Evolutionary conservation across 2,888 invertebrate species (phyloP), one percentile per base, ranked within the genome.

Genomic region (Limulus polyphemus): DNA sequence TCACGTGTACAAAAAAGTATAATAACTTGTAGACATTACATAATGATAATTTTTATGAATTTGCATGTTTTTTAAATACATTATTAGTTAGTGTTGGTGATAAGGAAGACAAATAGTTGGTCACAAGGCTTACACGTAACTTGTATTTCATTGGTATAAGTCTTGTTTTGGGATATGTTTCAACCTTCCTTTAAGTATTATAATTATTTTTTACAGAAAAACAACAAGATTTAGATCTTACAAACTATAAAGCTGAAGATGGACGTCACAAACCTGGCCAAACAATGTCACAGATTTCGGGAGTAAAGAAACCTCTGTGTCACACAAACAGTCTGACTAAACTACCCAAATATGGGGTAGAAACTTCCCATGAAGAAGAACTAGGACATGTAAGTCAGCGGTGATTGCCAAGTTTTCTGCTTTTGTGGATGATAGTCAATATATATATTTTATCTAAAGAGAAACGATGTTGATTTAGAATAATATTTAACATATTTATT

Each of bases 141-240:
- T 32, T 32, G 4, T 4, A 4, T 4, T 2, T 32, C 2, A 32
- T 4, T 48, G 4, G 56, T 60, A 48, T 13, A 48, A 16, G 32
- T 60, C 48, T 12, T 17, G 52, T 47, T 55, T 17, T 17, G 12
- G 51, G 47, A 47, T 55, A 49, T 17, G 13, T 48, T 60, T 13
- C 56, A 60, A 66, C 61, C n/a, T 7, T 13, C 10, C 32, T 14
- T 57, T 49, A 50, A 55, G 3, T 32, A 2, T 32, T 32, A 32
- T 32, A 3, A 32, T 7, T 7, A 7, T 32, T 3, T 32, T 32
- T 78, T 79, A n/a, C 81, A 92, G 95, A 97, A 79, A 95, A 97
- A 80, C 93, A 95, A 79, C 94, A 95, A 79, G 95, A 95, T 77
- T 82, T 95, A 76, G 94, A 95, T 78, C 79, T 95, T 1, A 32